Evolutionary conservation across 2,113 vertebrate genomes (phyloP).

Genomic region (Zosterops hypoxanthus): DNA sequence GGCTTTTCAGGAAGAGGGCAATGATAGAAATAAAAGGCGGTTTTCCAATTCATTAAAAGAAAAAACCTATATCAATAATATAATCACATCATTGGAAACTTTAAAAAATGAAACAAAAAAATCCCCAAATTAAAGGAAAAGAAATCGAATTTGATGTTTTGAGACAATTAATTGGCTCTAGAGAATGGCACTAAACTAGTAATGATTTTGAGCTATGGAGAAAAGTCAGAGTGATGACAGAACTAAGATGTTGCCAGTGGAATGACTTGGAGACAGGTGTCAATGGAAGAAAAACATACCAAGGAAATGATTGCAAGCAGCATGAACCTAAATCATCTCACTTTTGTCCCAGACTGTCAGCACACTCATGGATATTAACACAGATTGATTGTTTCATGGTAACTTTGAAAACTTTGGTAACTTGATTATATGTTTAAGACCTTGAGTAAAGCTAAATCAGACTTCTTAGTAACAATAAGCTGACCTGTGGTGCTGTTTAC

Average conservation of each 20-base stretch:
- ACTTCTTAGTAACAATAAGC: not conserved
- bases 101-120: not conserved
- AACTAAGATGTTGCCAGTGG: not conserved
- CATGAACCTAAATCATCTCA: not conserved
- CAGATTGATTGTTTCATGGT: not conserved
- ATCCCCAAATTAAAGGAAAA: not conserved
- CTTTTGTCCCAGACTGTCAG: not conserved
- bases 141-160: not conserved
- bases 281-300: not conserved
- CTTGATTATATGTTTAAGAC: not conserved
- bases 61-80: not conserved
- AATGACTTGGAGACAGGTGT: not conserved
- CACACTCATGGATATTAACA: not conserved
- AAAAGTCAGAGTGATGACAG: not conserved
- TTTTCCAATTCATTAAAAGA: not conserved
- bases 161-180: not conserved
- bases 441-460: not conserved
- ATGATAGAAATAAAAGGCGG: not conserved
- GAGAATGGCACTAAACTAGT: not conserved
- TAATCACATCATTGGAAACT: not conserved
- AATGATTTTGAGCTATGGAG: not conserved
- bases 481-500: not conserved
- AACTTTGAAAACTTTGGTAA: not conserved
- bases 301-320: not conserved
- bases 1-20: constrained; percentile 28